Evolutionary conservation across 2,888 invertebrate species (phyloP).

Genomic region (Macrophya annulata): DNA sequence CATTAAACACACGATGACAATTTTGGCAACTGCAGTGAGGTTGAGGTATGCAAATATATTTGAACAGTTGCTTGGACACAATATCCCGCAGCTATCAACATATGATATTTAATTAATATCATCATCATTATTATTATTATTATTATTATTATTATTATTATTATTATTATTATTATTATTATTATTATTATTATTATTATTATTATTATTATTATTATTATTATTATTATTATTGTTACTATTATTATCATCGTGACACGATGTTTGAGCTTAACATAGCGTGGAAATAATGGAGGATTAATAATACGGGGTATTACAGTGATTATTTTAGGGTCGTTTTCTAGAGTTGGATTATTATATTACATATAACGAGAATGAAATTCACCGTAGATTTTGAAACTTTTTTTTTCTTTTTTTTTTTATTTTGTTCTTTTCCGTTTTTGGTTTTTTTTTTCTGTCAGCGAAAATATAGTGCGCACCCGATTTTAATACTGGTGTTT

Average conservation of each 20-base stretch:
- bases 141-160: neutral
- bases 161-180: neutral
- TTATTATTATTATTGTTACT: neutral
- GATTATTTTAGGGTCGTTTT: neutral
- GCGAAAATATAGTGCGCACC: neutral
- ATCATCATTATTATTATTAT: neutral
- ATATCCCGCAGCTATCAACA: slow-evolving; percentile 11
- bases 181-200: neutral
- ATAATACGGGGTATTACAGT: neutral
- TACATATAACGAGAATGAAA: neutral
- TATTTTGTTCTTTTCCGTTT: neutral
- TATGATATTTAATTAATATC: slow-evolving; percentile 7
- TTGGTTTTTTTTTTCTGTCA: slow-evolving; percentile 15
- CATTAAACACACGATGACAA: slow-evolving; percentile 1
- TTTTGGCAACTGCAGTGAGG: neutral
- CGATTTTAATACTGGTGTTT: slow-evolving; percentile 41
- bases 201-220: neutral
- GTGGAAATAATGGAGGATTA: neutral
- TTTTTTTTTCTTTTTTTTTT: too few species aligned
- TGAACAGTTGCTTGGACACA: slow-evolving; percentile 9
- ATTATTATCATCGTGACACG: neutral
- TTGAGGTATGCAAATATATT: slow-evolving; percentile 5
- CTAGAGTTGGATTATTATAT: slow-evolving; percentile 16
- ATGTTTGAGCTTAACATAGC: neutral
- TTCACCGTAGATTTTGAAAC: neutral